A percentile compares a stretch with the other conserved stretches of the same genome.
phyloP scores from a whole-genome alignment of 1,140 invertebrate species.

The Pachyrhynchus sulphureomaculatus region DNA sequence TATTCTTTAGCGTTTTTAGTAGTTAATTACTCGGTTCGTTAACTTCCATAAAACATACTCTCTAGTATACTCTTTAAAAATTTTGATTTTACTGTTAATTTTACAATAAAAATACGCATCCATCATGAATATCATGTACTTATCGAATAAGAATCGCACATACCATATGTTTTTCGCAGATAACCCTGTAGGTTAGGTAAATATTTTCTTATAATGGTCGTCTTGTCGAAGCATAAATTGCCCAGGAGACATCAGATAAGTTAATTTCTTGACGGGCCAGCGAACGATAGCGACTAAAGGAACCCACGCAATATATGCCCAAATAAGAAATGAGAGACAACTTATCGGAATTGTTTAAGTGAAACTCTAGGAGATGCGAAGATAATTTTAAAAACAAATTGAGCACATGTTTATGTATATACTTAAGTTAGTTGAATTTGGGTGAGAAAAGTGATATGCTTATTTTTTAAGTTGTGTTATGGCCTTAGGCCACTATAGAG shows the following conservation, averaged over 20 bases:
- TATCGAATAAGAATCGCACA: constrained; percentile 10
- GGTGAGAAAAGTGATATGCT: no score
- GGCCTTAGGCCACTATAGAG: no score
- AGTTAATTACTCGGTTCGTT: no score
- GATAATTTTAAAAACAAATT: constrained; percentile 32
- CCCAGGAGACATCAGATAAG: constrained; percentile 34
- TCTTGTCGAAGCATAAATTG: constrained; percentile 32
- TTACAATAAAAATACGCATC: no score
- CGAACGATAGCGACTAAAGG: constrained; percentile 16
- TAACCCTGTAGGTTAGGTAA: constrained; percentile 17
- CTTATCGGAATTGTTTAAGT: constrained; percentile 6
- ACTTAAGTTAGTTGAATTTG: no score
- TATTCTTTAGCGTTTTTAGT: no score
- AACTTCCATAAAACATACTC: no score
- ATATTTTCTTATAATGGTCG: constrained; percentile 30
- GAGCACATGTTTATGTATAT: constrained; percentile 18
- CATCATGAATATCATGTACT: constrained; percentile 21
- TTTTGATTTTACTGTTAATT: no score
- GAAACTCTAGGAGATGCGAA: constrained; percentile 19
- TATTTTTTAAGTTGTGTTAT: no score
- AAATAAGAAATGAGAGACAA: constrained; percentile 22
- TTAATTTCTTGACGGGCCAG: constrained; percentile 33
- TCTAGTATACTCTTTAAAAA: no score
- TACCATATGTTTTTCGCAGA: constrained; percentile 25
- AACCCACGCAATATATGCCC: constrained; percentile 27